Evolutionary conservation across 2,888 invertebrate species (phyloP).

Genomic region (Mellilla xanthometata): DNA sequence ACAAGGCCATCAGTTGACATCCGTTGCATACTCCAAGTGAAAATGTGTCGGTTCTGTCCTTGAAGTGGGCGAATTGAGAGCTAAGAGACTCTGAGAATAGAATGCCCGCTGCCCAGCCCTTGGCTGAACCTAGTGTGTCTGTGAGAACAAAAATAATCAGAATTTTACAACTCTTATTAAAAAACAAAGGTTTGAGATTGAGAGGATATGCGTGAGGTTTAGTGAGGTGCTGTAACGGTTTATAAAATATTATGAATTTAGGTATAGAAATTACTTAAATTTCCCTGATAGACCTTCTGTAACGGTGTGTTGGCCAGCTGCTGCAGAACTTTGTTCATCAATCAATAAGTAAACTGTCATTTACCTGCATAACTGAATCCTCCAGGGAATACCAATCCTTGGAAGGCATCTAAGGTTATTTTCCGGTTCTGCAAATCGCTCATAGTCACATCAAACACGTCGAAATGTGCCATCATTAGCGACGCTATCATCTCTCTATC

Average conservation of each 20-base stretch:
- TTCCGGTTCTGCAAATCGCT: conserved; percentile 90
- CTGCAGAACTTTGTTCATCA: no score
- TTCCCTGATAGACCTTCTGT: no score
- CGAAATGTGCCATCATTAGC: conserved; percentile 92
- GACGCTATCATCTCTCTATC: conserved; percentile 98
- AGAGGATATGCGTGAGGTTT: no score
- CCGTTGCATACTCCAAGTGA: conserved; percentile 99
- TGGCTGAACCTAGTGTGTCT: conserved; percentile 98
- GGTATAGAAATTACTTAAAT: no score
- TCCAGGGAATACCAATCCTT: conserved; percentile 96
- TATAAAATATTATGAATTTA: no score
- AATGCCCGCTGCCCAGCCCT: conserved; percentile 98
- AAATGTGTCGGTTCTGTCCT: conserved; percentile 90
- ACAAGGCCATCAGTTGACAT: conserved; percentile 96
- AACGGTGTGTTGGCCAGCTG: no score
- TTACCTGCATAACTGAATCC: conserved; percentile 99
- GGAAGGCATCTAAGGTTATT: conserved; percentile 89
- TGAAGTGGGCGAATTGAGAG: conserved; percentile 90
- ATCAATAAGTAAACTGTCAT: no score
- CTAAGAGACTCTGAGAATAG: conserved; percentile 89
- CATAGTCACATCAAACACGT: conserved; percentile 97
- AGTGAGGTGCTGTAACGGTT: no score
- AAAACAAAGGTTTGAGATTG: no score
- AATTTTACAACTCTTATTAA: no score
- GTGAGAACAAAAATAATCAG: conserved; percentile 22